Base-by-base conservation (phyloP, 2,113 vertebrate genomes). In the Siniperca chuatsi region DNA sequence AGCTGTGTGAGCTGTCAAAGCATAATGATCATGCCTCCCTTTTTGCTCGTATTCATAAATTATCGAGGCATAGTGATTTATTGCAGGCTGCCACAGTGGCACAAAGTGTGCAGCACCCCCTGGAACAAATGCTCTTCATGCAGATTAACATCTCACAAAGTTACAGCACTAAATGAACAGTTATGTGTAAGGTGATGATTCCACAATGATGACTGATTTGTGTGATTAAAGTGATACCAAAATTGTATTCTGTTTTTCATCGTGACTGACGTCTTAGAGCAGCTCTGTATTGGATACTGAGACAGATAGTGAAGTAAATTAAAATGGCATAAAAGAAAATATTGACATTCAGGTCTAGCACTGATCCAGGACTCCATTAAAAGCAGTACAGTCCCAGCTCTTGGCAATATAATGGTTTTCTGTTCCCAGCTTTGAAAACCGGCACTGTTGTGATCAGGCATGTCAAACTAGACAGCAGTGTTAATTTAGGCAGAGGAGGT, bases 11-110 rank as follows among this genome's bases (percentile, higher is more conserved):
- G 66, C 85, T 78, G 85, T 86, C 78, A 83, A 50, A 76, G 44
- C 62, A 21, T 80, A 82, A 89, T 81, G 79, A 91, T 75, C 81
- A 58, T 8, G 1, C 66, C 89, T 80, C 65, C 71, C 73, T 81
- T 87, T 80, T 78, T 78, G 72, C 77, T 84, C 50, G 20, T 76
- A 42, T 75, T 88, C 74, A 87, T 91, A 77, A 88, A 90, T 88
- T 78, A 85, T 67, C 54, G 0, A 55, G 73, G 37, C 25, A 5
- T 2, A 0, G 76, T 87, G 82, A 87, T 89, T 89, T 82, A 89
- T 84, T 84, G 75, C 66, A 65, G 67, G 35, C 58, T 79, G 79
- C 61, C 44, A 46, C 42, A 13, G 60, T 10, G 21, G 55, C n/a
- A 15, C 8, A 2, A 71, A 46, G 62, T 77, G 55, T 75, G 52